phyloP scores from a whole-genome alignment of 2,888 invertebrate genomes.

The Balanococcus diminutus region DNA sequence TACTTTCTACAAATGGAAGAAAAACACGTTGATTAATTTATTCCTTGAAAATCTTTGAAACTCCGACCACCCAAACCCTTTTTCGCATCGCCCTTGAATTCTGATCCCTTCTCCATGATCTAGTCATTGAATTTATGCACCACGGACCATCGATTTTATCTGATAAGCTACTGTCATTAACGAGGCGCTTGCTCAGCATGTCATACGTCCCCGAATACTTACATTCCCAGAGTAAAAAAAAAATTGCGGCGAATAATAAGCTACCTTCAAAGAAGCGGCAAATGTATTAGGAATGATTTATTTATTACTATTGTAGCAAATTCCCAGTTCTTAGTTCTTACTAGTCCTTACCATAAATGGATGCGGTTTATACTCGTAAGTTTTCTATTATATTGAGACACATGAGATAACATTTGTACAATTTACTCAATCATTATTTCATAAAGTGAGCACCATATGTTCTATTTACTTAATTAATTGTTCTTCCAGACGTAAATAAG shows the following conservation, averaged over 20 bases:
- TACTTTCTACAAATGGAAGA: no score
- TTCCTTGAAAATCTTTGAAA: no score
- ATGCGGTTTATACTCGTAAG: slow-evolving; percentile 44
- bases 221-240: not conserved
- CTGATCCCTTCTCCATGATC: not conserved
- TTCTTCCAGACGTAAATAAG: not conserved
- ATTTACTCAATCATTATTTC: slow-evolving; percentile 41
- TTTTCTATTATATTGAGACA: slow-evolving; percentile 41
- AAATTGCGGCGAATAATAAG: not conserved
- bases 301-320: slow-evolving; percentile 37
- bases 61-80: no score
- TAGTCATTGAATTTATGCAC: not conserved
- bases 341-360: slow-evolving; percentile 47
- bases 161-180: not conserved
- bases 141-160: not conserved
- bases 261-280: slow-evolving; percentile 42
- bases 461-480: slow-evolving; percentile 28
- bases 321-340: slow-evolving; percentile 31
- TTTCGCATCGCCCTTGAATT: not conserved
- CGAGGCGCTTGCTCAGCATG: slow-evolving; percentile 21
- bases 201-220: slow-evolving; percentile 24
- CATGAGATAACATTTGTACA: slow-evolving; percentile 25
- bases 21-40: no score
- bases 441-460: slow-evolving; percentile 30
- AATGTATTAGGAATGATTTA: slow-evolving; percentile 26